Evolutionary conservation across 1,140 invertebrate species (phyloP), one percentile per base, ranked within the genome.

Genomic region (Pseudachorutes palmiensis): DNA sequence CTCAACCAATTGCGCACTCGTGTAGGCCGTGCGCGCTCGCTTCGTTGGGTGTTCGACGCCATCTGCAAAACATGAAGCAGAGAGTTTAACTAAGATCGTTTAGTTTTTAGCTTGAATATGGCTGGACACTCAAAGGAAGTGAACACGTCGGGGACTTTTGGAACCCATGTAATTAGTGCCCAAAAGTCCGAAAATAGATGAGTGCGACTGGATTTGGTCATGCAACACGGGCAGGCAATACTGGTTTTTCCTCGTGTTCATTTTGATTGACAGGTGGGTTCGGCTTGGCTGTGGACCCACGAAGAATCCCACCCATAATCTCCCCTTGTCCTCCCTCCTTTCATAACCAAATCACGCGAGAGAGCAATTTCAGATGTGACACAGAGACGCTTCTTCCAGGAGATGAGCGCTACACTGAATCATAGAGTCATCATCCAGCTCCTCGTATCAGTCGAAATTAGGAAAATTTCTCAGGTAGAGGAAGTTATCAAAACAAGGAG

Each of bases 1-100:
- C 73, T 90, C 86, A 1, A 92, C 83, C 24, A 94, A 78, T 76
- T 95, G 91, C 0, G 82, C 80, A 65, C 86, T 88, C 0, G 88
- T 89, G 76, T 92, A 94, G 0, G 90, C 89, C 0, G 90, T 94
- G 29, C 88, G 78, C 1, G 83, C 82, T 65, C 85, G 75, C 73
- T 82, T 86, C 74, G 58, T 67, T 75, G 76, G 70, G 72, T 63
- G 74, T 0, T 75, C 75, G 24, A 28, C n/a, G 19, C 67, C 70
- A 58, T 73, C 72, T 73, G 41, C 3, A 70, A 61, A 45, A 33
- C 51, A 64, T 16, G 51, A 57, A 48, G 62, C 36, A 45, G 36
- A 45, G 24, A 19, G 9, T 19, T 55, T 14, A 55, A 55, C 12
- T 55, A 55, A 41, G 36, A 41, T n/a, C n/a, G n/a, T n/a, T n/a